Base-by-base conservation (phyloP, 1,140 invertebrate genomes). In the Caenorhabditis inopinata region DNA sequence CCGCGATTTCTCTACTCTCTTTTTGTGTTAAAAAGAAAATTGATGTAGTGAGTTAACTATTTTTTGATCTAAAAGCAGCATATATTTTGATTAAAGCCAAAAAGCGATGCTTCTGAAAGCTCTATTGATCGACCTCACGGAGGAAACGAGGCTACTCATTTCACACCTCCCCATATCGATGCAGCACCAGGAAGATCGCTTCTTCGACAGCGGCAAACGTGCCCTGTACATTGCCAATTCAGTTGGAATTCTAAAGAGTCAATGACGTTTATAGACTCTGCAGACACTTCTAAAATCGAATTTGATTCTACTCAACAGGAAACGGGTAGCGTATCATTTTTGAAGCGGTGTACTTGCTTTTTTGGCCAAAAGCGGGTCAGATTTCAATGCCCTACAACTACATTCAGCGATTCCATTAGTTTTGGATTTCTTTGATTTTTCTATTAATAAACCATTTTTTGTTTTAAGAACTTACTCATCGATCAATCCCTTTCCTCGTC, bases 401-500 rank as follows among this genome's bases (percentile, higher is more conserved):
- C 18, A 1, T 47, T 23, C 16, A 47, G 14, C 45, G 11, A 47
- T 16, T 18, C 32, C 1, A 16, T 42, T 6, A 68, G 32, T 25
- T 68, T 21, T 68, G 25, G 58, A 1, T 68, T 38, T 42, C 16
- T 29, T 68, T 68, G 16, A 27, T 42, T 42, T 14, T 42, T 42
- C 38, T 42, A 7, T 42, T 42, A n/a, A n/a, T n/a, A n/a, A n/a
- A n/a, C n/a, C n/a, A n/a, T n/a, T 12, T 46, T 46, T 46, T 11
- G n/a, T 12, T 46, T 46, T n/a, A 46, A 46, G 45, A 27, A 68
- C 79, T 80, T 25, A 80, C 79, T 80, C 79, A 46, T 86, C 85
- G 48, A 86, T 86, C 4, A 86, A 53, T 45, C 86, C 85, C 18
- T 73, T 75, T n/a, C 51, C 46, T 29, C 83, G 46, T 46, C 79